Conservation (phyloP, 2,797 vertebrate genomes). For the Brachyalestes nurse region DNA sequence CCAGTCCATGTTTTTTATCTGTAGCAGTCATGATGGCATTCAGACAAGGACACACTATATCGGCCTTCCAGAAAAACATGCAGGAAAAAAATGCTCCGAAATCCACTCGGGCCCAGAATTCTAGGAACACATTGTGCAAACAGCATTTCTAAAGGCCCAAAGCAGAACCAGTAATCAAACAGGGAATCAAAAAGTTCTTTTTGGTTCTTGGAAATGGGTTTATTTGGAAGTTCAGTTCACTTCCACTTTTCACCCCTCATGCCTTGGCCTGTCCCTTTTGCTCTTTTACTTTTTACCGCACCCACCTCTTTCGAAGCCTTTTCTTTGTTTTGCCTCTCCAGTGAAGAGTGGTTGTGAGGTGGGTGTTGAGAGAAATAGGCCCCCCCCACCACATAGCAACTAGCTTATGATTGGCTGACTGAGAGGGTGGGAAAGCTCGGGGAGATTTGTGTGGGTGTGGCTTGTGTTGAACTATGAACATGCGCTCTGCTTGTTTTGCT, state of each 20-base stretch:
- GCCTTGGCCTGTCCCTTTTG: not conserved
- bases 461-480: constrained; percentile 57
- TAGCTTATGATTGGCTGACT: constrained; percentile 74
- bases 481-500: constrained; percentile 73
- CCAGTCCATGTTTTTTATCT: not conserved
- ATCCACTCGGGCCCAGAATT: not conserved
- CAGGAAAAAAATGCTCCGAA: not conserved
- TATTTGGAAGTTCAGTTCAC: not conserved
- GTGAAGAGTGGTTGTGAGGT: constrained; percentile 64
- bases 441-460: constrained; percentile 59
- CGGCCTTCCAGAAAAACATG: not conserved
- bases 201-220: not conserved
- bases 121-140: constrained; percentile 22
- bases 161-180: constrained; percentile 9
- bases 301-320: not conserved
- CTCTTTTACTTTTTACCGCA: constrained; percentile 37
- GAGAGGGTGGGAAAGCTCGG: constrained; percentile 61
- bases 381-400: constrained; percentile 76
- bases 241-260: not conserved
- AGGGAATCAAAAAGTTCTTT: not conserved
- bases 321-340: constrained; percentile 66
- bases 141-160: not conserved
- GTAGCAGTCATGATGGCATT: constrained; percentile 2
- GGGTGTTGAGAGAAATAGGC: constrained; percentile 66
- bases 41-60: constrained; percentile 3